Conservation (phyloP, 2,113 vertebrate genomes). For the Pangasianodon hypophthalmus region DNA sequence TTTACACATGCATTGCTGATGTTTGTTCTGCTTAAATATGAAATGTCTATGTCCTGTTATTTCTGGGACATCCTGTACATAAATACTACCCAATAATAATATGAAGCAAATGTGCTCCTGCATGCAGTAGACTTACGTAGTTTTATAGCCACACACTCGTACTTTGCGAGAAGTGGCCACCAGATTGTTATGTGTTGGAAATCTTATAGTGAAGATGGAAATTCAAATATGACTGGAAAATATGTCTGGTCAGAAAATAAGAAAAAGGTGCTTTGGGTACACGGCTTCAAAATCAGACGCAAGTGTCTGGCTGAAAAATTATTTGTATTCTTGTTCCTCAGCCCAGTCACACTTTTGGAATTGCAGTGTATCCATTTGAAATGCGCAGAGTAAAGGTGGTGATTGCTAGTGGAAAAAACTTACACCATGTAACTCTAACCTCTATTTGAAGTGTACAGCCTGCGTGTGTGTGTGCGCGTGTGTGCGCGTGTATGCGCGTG, state of each 20-base stretch:
- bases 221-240: neutral
- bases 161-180: neutral
- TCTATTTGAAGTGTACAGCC: neutral
- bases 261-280: neutral
- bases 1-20: neutral
- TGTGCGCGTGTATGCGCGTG: neutral
- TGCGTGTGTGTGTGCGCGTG: neutral
- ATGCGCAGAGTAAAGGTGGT: neutral
- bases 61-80: neutral
- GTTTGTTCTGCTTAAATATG: neutral
- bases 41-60: neutral
- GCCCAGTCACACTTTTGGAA: conserved; percentile 11
- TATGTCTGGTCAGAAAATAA: neutral
- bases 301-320: neutral
- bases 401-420: neutral
- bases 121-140: neutral
- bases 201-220: neutral
- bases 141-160: neutral
- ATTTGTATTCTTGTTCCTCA: neutral
- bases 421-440: neutral
- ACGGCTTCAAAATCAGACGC: neutral
- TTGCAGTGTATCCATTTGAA: neutral
- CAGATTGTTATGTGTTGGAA: neutral
- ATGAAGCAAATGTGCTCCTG: neutral
- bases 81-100: neutral